These are phyloP conservation scores for Melanogrammus aeglefinus DNA, from an alignment of 2,797 vertebrate genomes.

Conservation along the genomic window DNA sequence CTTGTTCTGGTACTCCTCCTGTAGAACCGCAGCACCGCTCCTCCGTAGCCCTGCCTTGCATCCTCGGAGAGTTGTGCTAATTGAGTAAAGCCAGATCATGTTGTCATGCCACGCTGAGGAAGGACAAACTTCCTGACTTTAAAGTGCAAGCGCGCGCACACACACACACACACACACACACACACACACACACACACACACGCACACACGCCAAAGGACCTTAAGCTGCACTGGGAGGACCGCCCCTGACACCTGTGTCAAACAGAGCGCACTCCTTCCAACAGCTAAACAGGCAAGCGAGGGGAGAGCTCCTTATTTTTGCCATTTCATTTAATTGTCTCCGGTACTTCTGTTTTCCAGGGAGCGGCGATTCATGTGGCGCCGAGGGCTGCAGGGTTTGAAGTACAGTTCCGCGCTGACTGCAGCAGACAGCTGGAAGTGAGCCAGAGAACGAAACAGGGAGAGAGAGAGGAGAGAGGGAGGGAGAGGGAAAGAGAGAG, in stretches of 20 bases:
- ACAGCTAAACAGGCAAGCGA: slow-evolving; percentile 11
- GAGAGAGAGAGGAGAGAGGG: slow-evolving; percentile 36
- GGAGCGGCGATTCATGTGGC: slow-evolving; percentile 45
- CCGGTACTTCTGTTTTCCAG: slow-evolving; percentile 58
- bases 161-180: slow-evolving; percentile 13
- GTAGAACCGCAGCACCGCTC: slow-evolving; percentile 36
- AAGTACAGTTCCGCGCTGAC: slow-evolving; percentile 58
- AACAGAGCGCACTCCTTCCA: background rate
- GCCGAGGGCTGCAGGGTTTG: slow-evolving; percentile 65
- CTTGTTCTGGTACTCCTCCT: background rate
- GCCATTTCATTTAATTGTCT: slow-evolving; percentile 27
- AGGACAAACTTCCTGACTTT: background rate
- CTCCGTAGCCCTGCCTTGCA: slow-evolving; percentile 29
- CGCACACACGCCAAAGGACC: background rate
- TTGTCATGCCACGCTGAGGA: background rate
- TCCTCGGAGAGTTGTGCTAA: slow-evolving; percentile 21
- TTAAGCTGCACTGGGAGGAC: slow-evolving; percentile 15
- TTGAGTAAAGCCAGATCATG: slow-evolving; percentile 37
- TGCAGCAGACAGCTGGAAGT: slow-evolving; percentile 72
- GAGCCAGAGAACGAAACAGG: slow-evolving; percentile 53
- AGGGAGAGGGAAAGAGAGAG: slow-evolving; percentile 31
- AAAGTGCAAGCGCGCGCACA: slow-evolving; percentile 6
- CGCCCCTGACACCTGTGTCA: slow-evolving; percentile 14
- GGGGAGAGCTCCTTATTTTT: slow-evolving; percentile 25
- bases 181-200: background rate